Conservation (phyloP, 2,113 vertebrate species). For the Rousettus leschenaultii region DNA sequence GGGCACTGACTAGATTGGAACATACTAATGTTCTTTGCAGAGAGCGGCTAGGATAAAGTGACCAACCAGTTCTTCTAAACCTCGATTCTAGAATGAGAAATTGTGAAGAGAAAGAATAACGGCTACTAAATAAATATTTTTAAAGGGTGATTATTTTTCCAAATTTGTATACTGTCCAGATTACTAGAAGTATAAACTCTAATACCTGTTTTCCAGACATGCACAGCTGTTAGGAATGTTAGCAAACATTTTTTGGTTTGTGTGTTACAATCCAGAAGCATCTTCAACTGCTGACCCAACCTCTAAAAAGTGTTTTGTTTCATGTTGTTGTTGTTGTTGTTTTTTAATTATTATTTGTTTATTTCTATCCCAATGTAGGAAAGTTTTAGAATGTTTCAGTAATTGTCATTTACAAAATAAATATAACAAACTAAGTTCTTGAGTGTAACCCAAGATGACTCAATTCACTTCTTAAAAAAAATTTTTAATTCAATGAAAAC, state of each 20-base stretch:
- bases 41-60: constrained; percentile 27
- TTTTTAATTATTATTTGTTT: background rate
- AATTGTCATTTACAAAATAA: background rate
- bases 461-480: background rate
- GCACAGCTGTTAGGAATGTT: constrained; percentile 19
- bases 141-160: background rate
- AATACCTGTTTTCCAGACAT: constrained; percentile 52
- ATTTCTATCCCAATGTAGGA: background rate
- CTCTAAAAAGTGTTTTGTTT: background rate
- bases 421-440: background rate
- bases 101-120: constrained; percentile 34
- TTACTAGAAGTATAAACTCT: constrained; percentile 21
- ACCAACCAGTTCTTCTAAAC: background rate
- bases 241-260: constrained; percentile 41
- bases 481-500: background rate
- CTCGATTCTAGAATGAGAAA: constrained; percentile 11
- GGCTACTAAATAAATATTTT: background rate
- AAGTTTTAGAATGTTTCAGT: background rate
- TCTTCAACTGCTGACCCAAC: constrained; percentile 19
- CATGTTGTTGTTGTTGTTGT: background rate
- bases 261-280: background rate
- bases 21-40: constrained; percentile 38
- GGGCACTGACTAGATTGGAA: constrained; percentile 37
- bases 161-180: background rate
- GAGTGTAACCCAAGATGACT: background rate